These are phyloP conservation scores for Anoplolepis gracilipes DNA, from an alignment of 1,140 invertebrate genomes.

Conservation along the genomic window DNA sequence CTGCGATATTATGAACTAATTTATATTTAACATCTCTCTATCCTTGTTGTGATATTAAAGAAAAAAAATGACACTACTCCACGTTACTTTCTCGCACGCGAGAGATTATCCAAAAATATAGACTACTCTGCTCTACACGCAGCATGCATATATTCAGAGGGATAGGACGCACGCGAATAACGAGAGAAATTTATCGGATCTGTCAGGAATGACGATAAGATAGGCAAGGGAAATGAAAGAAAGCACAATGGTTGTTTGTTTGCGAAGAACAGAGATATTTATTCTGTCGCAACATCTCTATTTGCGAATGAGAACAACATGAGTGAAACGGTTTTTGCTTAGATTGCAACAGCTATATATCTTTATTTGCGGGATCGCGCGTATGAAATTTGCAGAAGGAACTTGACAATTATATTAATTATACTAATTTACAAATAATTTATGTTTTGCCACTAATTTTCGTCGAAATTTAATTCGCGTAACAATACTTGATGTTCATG, in stretches of 20 bases:
- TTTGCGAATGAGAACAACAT: conserved; percentile 76
- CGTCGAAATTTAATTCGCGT: not conserved
- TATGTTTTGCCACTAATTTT: conserved; percentile 21
- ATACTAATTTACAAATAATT: conserved; percentile 31
- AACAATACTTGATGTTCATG: conserved; percentile 36
- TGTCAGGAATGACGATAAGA: conserved; percentile 62
- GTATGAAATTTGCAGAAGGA: conserved; percentile 18
- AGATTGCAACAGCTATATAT: conserved; percentile 3
- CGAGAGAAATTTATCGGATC: conserved; percentile 1
- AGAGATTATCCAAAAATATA: conserved; percentile 37
- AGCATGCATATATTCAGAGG: conserved; percentile 71
- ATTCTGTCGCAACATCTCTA: conserved; percentile 82
- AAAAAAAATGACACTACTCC: not conserved
- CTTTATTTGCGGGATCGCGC: not conserved
- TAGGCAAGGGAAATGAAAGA: conserved; percentile 83
- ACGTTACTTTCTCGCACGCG: not conserved
- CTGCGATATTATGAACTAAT: not conserved
- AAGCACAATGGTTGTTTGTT: conserved; percentile 82
- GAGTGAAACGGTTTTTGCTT: conserved; percentile 67
- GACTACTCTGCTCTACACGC: conserved; percentile 50
- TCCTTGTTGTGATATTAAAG: not conserved
- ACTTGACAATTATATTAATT: conserved; percentile 3
- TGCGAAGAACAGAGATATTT: conserved; percentile 82
- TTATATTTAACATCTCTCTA: not conserved
- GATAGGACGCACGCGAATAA: conserved; percentile 2